Evolutionary conservation across 2,888 invertebrate genomes (phyloP).

Genomic region (Phymatocera aterrima): DNA sequence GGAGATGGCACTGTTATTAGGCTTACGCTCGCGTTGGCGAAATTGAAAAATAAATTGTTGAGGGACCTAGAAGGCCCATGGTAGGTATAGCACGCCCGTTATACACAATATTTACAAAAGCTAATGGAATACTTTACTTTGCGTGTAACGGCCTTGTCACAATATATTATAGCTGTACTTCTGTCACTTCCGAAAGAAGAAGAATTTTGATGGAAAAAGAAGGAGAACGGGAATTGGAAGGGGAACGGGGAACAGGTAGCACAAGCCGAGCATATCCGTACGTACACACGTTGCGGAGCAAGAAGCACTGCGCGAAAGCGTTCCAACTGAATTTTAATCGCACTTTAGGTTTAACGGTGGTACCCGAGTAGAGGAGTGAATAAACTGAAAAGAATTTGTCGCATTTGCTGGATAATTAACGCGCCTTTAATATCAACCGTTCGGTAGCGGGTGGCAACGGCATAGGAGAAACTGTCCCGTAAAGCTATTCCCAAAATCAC

Average conservation of each 20-base stretch:
- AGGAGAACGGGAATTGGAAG: too few relatives aligned
- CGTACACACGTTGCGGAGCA: not conserved
- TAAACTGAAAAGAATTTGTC: conserved; percentile 12
- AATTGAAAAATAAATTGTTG: conserved; percentile 54
- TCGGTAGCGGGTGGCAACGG: not conserved
- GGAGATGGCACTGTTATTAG: conserved; percentile 51
- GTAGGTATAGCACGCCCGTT: conserved; percentile 28
- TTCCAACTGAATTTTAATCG: conserved; percentile 24
- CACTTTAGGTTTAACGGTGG: not conserved
- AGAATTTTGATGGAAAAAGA: not conserved
- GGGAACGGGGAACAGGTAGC: too few relatives aligned
- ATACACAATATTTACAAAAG: conserved; percentile 49
- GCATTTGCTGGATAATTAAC: not conserved
- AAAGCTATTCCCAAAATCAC: conserved; percentile 24
- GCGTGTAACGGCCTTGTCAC: conserved; percentile 14
- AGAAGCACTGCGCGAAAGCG: not conserved
- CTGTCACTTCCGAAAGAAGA: conserved; percentile 36
- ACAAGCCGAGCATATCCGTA: not conserved
- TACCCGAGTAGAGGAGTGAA: not conserved
- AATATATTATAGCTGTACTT: conserved; percentile 36
- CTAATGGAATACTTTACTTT: conserved; percentile 52
- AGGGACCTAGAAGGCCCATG: conserved; percentile 49
- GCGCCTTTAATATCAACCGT: not conserved
- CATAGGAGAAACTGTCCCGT: not conserved
- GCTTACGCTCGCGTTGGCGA: conserved; percentile 48